phyloP scores from a whole-genome alignment of 2,888 invertebrate genomes.

The Plebejus anna region DNA sequence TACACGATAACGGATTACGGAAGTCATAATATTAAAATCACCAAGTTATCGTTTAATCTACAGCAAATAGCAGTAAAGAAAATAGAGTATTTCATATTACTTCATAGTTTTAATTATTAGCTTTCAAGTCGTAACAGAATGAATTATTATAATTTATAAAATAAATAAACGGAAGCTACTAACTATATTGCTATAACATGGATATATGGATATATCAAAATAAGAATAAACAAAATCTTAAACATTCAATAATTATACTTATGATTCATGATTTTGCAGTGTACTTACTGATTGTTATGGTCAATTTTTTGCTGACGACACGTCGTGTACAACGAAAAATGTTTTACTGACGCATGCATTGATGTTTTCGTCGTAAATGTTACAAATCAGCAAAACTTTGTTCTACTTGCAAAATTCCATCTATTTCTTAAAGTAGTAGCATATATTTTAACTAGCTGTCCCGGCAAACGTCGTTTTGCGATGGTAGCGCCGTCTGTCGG shows the following conservation, averaged over 20 bases:
- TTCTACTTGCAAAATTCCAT: not conserved
- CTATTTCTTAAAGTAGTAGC: not conserved
- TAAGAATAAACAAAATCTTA: not conserved
- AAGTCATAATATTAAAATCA: not conserved
- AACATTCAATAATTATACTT: not conserved
- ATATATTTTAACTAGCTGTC: too few species aligned
- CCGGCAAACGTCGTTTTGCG: too few species aligned
- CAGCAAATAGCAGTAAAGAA: not conserved
- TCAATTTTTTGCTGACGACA: not conserved
- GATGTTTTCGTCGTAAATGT: constrained; percentile 1
- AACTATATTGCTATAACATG: not conserved
- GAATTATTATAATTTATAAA: not conserved
- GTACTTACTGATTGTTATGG: not conserved
- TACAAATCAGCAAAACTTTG: not conserved
- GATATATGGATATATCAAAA: not conserved
- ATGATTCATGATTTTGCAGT: not conserved
- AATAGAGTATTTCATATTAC: not conserved
- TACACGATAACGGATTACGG: not conserved
- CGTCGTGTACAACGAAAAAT: not conserved
- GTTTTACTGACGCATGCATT: not conserved
- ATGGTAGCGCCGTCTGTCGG: too few species aligned
- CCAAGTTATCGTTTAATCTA: not conserved
- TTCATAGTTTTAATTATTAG: not conserved
- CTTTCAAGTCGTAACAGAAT: not conserved
- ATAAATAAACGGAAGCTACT: not conserved